phyloP scores from a whole-genome alignment of 1,140 invertebrate genomes.

The Coelopa frigida region DNA sequence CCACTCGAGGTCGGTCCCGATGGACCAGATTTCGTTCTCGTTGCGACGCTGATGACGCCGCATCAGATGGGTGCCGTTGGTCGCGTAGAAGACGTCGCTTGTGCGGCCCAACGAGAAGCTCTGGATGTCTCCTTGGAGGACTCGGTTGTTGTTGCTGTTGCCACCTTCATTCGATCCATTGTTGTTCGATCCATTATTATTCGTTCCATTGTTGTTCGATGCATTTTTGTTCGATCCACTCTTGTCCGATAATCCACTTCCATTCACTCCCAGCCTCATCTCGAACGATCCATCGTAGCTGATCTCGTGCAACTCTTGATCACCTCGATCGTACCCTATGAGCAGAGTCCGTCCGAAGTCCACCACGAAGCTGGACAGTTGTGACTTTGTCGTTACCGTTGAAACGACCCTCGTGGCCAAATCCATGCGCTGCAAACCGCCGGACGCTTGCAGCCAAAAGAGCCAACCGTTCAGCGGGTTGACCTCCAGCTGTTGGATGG shows the following conservation, averaged over 20 bases:
- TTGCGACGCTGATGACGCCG: slow-evolving; percentile 58
- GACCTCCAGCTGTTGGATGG: slow-evolving; percentile 70
- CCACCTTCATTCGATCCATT: no score
- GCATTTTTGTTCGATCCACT: no score
- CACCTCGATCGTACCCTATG: slow-evolving; percentile 63
- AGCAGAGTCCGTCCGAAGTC: slow-evolving; percentile 71
- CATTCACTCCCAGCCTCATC: no score
- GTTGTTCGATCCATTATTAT: no score
- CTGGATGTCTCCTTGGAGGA: slow-evolving; percentile 13
- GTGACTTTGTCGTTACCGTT: slow-evolving; percentile 53
- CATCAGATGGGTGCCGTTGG: slow-evolving; percentile 64
- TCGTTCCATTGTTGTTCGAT: no score
- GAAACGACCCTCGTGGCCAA: slow-evolving; percentile 58
- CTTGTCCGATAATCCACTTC: no score
- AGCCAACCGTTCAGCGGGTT: slow-evolving; percentile 89
- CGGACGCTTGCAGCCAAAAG: slow-evolving; percentile 67
- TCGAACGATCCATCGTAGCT: slow-evolving; percentile 76
- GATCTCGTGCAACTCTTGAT: slow-evolving; percentile 64
- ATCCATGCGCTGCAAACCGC: slow-evolving; percentile 68
- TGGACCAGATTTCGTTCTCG: slow-evolving; percentile 63
- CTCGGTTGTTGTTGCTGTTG: no score
- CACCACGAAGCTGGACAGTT: slow-evolving; percentile 65
- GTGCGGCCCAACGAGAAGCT: slow-evolving; percentile 19
- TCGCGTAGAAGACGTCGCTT: no score
- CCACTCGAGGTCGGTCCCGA: slow-evolving; percentile 31